Percentiles rank a stretch among this genome's conserved stretches.
phyloP scores from a whole-genome alignment of 2,113 vertebrate species.

The Cygnus atratus region DNA sequence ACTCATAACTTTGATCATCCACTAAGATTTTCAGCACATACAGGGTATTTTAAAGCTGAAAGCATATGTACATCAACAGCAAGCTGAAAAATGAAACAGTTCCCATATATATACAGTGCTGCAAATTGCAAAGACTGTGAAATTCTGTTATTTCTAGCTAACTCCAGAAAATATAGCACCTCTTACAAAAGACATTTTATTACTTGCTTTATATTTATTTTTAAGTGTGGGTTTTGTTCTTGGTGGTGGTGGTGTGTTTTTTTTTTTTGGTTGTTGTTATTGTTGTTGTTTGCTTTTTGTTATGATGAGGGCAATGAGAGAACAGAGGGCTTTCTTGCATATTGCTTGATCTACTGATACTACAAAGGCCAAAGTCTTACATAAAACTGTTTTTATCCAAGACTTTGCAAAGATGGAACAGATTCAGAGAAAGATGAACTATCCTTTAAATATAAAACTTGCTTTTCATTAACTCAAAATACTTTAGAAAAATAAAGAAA shows the following conservation, averaged over 20 bases:
- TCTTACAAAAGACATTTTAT: neutral
- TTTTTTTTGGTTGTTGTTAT: neutral
- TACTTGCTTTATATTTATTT: neutral
- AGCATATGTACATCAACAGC: neutral
- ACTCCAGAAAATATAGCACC: neutral
- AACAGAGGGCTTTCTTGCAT: neutral
- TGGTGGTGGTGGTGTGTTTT: too few relatives aligned
- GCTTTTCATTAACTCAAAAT: neutral
- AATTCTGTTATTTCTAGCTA: neutral
- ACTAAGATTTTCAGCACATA: neutral
- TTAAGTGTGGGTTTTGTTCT: neutral
- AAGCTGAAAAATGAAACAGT: neutral
- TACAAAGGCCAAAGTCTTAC: neutral
- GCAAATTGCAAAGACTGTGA: neutral
- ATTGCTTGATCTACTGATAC: neutral
- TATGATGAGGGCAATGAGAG: accelerated
- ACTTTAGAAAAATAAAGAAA: neutral
- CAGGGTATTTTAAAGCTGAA: neutral
- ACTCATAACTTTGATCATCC: neutral
- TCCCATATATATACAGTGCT: neutral
- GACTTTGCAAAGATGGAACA: neutral
- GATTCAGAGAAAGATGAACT: neutral
- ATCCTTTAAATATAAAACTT: neutral
- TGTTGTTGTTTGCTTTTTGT: neutral
- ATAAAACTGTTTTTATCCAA: neutral